Evolutionary conservation across 2,113 vertebrate genomes (phyloP).

Genomic region (Myiopsitta monachus): DNA sequence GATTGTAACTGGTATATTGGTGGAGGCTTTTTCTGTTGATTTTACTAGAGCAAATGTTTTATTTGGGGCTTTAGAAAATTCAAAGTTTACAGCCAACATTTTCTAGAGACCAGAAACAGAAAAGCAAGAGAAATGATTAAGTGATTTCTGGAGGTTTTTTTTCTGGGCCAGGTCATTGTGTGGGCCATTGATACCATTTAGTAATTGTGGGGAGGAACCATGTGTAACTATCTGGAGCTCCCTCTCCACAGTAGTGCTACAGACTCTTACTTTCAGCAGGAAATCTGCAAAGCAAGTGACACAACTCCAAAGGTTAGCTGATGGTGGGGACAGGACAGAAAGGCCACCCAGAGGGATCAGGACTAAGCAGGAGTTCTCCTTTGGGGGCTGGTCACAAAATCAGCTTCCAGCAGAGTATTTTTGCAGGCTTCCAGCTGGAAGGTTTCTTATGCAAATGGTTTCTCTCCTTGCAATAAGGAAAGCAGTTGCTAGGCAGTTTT

Average conservation of each 20-base stretch:
- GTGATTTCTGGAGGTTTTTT: not conserved
- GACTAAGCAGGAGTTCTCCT: not conserved
- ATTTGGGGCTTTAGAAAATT: not conserved
- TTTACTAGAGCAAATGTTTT: not conserved
- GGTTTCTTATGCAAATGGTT: slow-evolving; percentile 72
- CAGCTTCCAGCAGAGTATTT: slow-evolving; percentile 16
- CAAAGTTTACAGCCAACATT: not conserved
- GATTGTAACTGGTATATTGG: not conserved
- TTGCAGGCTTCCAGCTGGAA: slow-evolving; percentile 53
- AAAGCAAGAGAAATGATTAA: not conserved
- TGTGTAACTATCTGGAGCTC: not conserved
- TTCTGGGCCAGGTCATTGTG: not conserved
- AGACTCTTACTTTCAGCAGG: not conserved
- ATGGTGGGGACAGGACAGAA: not conserved
- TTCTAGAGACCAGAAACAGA: not conserved
- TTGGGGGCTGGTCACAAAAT: slow-evolving; percentile 59
- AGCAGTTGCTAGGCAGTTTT: slow-evolving; percentile 75
- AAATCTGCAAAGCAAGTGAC: slow-evolving; percentile 3
- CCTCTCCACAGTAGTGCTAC: not conserved
- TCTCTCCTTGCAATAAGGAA: slow-evolving; percentile 64
- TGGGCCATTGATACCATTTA: not conserved
- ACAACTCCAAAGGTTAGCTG: slow-evolving; percentile 32
- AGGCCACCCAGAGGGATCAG: slow-evolving; percentile 50
- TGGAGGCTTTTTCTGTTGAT: not conserved
- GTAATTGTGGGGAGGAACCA: not conserved